Evolutionary conservation across 2,113 vertebrate genomes (phyloP).

Genomic region (Mesitornis unicolor): DNA sequence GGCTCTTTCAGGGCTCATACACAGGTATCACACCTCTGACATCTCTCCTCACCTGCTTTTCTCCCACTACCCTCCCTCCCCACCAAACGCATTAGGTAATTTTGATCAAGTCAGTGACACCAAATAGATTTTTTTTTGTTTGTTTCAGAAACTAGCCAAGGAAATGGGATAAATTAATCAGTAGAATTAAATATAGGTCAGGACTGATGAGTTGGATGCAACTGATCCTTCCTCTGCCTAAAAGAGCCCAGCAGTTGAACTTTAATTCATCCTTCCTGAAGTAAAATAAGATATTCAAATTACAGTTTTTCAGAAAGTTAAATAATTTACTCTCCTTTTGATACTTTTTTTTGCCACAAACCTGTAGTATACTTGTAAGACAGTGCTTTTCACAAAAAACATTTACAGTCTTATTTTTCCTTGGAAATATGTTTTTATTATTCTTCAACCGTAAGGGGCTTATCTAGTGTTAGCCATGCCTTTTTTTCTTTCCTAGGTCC

Average conservation of each 20-base stretch:
- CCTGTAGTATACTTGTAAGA: not conserved
- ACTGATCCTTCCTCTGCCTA: slow-evolving; percentile 51
- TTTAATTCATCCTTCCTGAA: slow-evolving; percentile 18
- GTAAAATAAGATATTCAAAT: slow-evolving; percentile 26
- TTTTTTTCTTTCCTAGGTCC: not conserved
- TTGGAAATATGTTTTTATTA: not conserved
- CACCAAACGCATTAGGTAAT: not conserved
- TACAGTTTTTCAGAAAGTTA: slow-evolving; percentile 1
- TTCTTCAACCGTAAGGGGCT: not conserved
- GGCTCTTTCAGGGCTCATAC: slow-evolving; percentile 15
- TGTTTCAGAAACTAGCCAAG: slow-evolving; percentile 20
- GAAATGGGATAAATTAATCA: slow-evolving; percentile 58
- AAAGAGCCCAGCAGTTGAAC: slow-evolving; percentile 45
- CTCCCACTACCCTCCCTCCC: not conserved
- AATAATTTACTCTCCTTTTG: not conserved
- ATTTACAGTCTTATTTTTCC: not conserved
- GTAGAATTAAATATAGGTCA: slow-evolving; percentile 67
- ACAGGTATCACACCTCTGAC: not conserved
- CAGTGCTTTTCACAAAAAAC: not conserved
- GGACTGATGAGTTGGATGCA: slow-evolving; percentile 56
- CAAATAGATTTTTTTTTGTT: not conserved
- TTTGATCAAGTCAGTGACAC: slow-evolving; percentile 53
- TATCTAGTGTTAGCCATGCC: not conserved
- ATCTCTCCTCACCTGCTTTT: slow-evolving; percentile 32
- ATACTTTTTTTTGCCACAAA: not conserved